phyloP scores from a whole-genome alignment of 2,888 invertebrate species.

The Cheilosia pagana region DNA sequence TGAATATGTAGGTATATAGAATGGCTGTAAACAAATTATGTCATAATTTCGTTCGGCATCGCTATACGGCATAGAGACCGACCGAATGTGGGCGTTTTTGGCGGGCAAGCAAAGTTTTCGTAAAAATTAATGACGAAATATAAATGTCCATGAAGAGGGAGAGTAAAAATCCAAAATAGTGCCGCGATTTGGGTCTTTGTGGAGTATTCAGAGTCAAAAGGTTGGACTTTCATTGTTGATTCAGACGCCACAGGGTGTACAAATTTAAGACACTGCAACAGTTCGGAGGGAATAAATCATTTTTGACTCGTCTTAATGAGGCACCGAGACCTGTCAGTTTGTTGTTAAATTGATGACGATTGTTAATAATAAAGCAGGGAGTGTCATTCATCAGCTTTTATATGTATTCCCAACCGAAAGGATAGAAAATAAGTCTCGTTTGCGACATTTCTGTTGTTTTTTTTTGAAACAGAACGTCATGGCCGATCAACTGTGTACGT shows the following conservation, averaged over 20 bases:
- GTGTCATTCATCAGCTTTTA: not conserved
- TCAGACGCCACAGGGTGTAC: not conserved
- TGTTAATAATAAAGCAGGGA: not conserved
- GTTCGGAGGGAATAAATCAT: not conserved
- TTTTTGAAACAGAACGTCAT: not conserved
- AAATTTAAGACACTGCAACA: not conserved
- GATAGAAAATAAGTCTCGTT: not conserved
- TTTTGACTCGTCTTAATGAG: not conserved
- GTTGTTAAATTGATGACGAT: not conserved
- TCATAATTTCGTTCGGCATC: conserved; percentile 46
- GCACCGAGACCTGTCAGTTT: not conserved
- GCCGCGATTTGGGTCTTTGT: conserved; percentile 26
- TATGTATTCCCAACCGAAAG: not conserved
- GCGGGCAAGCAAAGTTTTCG: conserved; percentile 47
- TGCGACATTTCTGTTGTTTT: too few species aligned
- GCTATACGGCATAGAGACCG: not conserved
- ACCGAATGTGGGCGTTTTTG: conserved; percentile 57
- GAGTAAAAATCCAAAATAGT: conserved; percentile 24
- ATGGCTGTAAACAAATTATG: conserved; percentile 66
- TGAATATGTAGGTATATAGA: conserved; percentile 49
- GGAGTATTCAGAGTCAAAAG: conserved; percentile 14
- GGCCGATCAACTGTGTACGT: not conserved
- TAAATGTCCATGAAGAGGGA: conserved; percentile 38
- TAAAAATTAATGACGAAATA: conserved; percentile 62
- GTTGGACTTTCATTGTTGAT: conserved; percentile 1